Conservation (phyloP, 1,140 invertebrate genomes). For the Babylonia areolata region DNA sequence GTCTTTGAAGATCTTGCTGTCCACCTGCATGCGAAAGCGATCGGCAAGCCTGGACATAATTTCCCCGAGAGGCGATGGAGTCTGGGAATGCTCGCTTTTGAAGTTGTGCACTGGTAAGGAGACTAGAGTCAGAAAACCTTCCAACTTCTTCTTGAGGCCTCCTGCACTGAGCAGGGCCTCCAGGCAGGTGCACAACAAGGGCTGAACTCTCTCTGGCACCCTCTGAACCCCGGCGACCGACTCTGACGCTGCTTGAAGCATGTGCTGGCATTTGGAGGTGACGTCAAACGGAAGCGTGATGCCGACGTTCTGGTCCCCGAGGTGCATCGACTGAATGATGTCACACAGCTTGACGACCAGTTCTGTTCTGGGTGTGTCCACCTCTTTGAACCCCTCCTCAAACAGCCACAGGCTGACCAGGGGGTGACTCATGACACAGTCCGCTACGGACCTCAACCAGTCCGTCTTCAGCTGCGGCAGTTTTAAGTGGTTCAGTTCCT, state of each 20-base stretch:
- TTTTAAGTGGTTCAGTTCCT: background rate
- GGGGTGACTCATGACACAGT: background rate
- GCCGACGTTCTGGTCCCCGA: background rate
- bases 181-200: constrained; percentile 12
- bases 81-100: background rate
- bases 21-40: background rate
- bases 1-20: background rate
- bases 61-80: background rate
- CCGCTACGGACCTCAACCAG: background rate
- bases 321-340: background rate
- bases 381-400: constrained; percentile 4
- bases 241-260: background rate
- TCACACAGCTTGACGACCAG: background rate
- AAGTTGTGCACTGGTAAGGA: constrained; percentile 5
- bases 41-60: background rate
- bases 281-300: background rate
- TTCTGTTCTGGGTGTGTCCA: background rate
- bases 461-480: background rate
- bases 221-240: background rate
- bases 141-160: background rate
- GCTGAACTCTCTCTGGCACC: constrained; percentile 6
- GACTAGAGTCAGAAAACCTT: background rate
- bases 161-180: background rate
- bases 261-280: background rate
- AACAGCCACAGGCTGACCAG: constrained; percentile 27